phyloP scores from a whole-genome alignment of 30 jellyfish, hydroid and myxozoan species.

The Cassiopea andromeda region DNA sequence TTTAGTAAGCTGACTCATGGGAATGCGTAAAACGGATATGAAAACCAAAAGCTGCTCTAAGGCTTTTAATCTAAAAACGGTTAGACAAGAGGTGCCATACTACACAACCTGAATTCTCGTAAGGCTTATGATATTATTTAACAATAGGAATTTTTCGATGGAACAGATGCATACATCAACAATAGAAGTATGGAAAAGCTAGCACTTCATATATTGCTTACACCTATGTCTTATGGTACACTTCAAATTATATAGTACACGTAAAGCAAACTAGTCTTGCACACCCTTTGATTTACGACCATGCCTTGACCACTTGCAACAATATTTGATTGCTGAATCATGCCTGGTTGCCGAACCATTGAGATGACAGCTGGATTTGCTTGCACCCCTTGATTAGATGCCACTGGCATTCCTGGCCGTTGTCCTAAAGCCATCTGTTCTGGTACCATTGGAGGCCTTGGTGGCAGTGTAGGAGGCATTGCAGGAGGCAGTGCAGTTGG shows the following conservation, averaged over 20 bases:
- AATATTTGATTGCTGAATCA: conserved; percentile 31
- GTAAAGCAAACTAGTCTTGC: not conserved
- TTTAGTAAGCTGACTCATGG: not conserved
- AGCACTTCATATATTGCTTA: too few species aligned
- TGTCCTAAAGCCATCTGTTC: conserved; percentile 50
- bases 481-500: not conserved
- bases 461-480: not conserved
- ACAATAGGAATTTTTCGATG: too few species aligned
- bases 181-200: too few species aligned
- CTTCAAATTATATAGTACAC: too few species aligned
- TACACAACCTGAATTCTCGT: too few species aligned
- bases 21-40: not conserved
- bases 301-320: conserved; percentile 47
- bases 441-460: conserved; percentile 38
- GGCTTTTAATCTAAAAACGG: too few species aligned
- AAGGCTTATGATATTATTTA: too few species aligned
- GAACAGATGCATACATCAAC: too few species aligned
- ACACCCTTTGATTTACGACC: conserved; percentile 23
- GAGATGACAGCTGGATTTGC: conserved; percentile 31
- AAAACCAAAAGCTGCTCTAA: too few species aligned
- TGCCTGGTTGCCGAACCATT: conserved; percentile 53
- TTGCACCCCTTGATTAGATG: conserved; percentile 33
- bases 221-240: too few species aligned
- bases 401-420: conserved; percentile 60
- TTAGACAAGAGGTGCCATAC: too few species aligned